These are phyloP conservation scores for Druon quercuslanigerum DNA, from an alignment of 1,140 invertebrate genomes.

Conservation along the genomic window DNA sequence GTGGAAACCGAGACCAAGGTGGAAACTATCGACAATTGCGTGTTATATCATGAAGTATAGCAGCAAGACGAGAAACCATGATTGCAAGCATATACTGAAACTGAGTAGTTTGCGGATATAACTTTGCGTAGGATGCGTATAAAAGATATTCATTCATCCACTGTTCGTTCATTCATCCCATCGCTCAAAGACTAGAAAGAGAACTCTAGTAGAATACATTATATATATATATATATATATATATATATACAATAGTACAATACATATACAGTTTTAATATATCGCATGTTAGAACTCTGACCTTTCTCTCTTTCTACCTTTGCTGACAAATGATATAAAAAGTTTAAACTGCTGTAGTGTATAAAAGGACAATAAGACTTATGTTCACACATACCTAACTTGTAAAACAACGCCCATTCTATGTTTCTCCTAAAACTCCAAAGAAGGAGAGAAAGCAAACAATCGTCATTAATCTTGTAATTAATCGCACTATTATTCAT, in stretches of 20 bases:
- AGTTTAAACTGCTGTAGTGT: no score
- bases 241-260: no score
- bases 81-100: not conserved
- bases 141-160: conserved; percentile 8
- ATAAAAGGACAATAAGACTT: no score
- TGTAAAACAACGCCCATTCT: no score
- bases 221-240: no score
- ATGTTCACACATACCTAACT: no score
- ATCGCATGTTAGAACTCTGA: not conserved
- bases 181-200: not conserved
- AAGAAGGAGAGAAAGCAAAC: conserved; percentile 14
- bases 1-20: not conserved
- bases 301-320: no score
- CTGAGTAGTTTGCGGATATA: conserved; percentile 27
- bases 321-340: no score
- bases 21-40: conserved; percentile 7
- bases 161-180: not conserved
- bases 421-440: not conserved
- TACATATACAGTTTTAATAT: not conserved
- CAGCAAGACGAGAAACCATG: not conserved
- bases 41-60: not conserved
- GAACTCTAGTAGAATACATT: not conserved
- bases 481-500: not conserved
- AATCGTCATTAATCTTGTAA: not conserved
- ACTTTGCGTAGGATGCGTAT: conserved; percentile 15